A percentile compares a stretch with the other conserved stretches of the same genome.
These are phyloP conservation scores for Urocynchramus pylzowi DNA, from an alignment of 2,113 vertebrate genomes.

Conservation along the genomic window DNA sequence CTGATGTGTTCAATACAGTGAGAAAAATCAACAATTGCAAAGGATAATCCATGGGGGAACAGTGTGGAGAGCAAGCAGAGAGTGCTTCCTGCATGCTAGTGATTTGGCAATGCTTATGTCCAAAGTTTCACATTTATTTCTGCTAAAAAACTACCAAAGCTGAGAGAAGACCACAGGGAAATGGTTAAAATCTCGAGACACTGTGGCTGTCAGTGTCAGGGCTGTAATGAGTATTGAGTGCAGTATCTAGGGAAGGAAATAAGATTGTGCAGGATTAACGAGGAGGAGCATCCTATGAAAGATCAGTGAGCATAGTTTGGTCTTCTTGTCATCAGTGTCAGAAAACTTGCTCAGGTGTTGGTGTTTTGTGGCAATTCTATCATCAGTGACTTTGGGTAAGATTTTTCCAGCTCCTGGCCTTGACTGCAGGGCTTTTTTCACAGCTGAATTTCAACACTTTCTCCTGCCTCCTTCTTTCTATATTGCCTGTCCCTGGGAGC, in stretches of 20 bases:
- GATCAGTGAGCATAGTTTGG: background rate
- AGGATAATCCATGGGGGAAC: background rate
- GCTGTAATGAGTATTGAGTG: background rate
- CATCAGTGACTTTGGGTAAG: background rate
- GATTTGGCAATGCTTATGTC: background rate
- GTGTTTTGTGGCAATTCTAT: background rate
- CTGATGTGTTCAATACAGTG: accelerated
- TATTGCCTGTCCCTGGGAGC: background rate
- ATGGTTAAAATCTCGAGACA: accelerated
- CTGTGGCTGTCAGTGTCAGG: background rate
- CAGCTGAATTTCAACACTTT: background rate
- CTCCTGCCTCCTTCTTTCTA: background rate
- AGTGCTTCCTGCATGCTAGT: background rate
- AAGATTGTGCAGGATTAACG: background rate
- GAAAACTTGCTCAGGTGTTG: background rate
- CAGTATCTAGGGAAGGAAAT: background rate
- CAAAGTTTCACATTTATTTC: background rate
- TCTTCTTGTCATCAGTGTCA: background rate
- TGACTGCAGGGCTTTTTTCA: background rate
- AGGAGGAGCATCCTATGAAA: background rate
- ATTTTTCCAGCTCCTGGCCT: background rate
- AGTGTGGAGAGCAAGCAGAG: background rate
- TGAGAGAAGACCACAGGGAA: background rate
- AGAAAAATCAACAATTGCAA: background rate
- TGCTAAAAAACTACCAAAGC: background rate